Evolutionary conservation across 2,113 vertebrate species (phyloP).

Genomic region (Lophotis ruficrista): DNA sequence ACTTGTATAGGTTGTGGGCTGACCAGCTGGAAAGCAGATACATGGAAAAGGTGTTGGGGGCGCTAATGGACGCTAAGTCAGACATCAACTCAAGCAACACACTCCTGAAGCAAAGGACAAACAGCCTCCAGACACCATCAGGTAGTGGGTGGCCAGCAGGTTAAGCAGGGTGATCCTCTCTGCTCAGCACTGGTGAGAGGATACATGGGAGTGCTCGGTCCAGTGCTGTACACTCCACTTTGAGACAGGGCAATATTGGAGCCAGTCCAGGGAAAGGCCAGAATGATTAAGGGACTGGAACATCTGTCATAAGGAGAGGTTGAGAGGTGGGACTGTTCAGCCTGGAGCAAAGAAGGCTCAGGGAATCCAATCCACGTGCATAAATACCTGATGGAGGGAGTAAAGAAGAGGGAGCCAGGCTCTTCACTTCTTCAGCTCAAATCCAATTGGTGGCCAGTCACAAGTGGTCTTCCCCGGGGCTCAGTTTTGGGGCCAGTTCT

Average conservation of each 20-base stretch:
- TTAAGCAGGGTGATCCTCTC: not conserved
- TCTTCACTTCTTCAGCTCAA: not conserved
- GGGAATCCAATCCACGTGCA: accelerated
- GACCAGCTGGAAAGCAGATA: not conserved
- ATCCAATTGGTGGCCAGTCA: not conserved
- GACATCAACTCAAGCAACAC: not conserved
- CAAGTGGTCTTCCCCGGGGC: no score
- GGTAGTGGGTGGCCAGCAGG: not conserved
- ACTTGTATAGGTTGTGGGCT: not conserved
- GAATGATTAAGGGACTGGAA: not conserved
- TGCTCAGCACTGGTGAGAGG: not conserved
- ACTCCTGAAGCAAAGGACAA: not conserved
- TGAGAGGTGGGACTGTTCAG: not conserved
- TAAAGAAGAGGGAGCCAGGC: not conserved
- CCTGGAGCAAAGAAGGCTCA: not conserved
- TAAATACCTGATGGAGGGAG: accelerated
- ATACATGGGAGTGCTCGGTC: not conserved
- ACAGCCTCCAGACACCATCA: not conserved
- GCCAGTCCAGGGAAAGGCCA: not conserved
- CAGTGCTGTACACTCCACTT: not conserved
- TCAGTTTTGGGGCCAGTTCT: no score
- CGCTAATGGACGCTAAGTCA: not conserved
- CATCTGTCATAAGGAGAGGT: not conserved
- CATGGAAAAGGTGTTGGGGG: accelerated
- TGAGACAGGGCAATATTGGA: not conserved